A percentile compares a stretch with the other conserved stretches of the same genome.
phyloP scores from a whole-genome alignment of 2,888 invertebrate genomes.

The Nymphalis polychloros region DNA sequence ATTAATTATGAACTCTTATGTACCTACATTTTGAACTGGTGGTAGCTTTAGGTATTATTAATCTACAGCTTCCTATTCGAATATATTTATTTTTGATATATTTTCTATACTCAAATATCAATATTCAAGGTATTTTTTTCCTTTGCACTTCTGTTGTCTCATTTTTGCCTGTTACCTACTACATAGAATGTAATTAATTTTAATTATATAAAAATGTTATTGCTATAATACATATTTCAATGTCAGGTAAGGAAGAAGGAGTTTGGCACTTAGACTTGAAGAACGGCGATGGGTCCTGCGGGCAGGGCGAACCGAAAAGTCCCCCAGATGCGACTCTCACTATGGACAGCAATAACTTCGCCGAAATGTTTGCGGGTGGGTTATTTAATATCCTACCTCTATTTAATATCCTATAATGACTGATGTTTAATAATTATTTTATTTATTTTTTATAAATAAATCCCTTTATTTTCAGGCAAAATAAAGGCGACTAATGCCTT shows the following conservation, averaged over 20 bases:
- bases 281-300: slow-evolving; percentile 90
- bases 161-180: no score
- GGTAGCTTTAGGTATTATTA: not conserved
- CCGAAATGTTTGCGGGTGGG: slow-evolving; percentile 90
- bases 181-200: not conserved
- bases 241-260: slow-evolving; percentile 84
- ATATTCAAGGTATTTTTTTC: no score
- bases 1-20: no score
- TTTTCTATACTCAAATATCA: no score
- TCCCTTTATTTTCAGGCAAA: slow-evolving; percentile 82
- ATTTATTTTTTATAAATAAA: slow-evolving; percentile 8
- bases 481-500: slow-evolving; percentile 95
- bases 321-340: slow-evolving; percentile 91
- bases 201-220: not conserved
- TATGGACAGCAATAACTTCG: slow-evolving; percentile 90
- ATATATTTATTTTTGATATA: not conserved
- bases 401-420: not conserved
- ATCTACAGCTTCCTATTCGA: not conserved
- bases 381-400: no score
- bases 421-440: no score
- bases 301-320: slow-evolving; percentile 86
- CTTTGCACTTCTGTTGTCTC: no score
- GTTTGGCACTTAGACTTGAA: slow-evolving; percentile 95
- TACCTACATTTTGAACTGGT: no score
- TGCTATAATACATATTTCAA: not conserved